Evolutionary conservation across 1,140 invertebrate species (phyloP).

Genomic region (Venustaconcha ellipsiformis): DNA sequence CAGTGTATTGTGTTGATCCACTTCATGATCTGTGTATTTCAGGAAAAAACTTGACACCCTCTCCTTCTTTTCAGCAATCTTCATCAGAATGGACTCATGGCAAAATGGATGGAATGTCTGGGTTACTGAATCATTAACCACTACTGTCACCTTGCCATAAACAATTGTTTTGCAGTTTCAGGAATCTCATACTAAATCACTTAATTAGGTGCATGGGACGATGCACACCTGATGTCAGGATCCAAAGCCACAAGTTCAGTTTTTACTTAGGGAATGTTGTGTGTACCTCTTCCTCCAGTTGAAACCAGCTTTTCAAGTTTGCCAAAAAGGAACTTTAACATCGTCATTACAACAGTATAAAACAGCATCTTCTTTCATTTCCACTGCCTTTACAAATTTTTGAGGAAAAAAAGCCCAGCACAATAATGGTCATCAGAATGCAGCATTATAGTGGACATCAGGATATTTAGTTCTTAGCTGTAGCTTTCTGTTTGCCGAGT

Average conservation of each 20-base stretch:
- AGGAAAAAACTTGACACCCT: background rate
- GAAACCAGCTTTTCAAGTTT: slow-evolving; percentile 21
- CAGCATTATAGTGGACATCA: background rate
- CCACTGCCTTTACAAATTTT: slow-evolving; percentile 29
- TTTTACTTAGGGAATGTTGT: slow-evolving; percentile 9
- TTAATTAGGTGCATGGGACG: slow-evolving; percentile 20
- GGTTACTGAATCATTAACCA: slow-evolving; percentile 34
- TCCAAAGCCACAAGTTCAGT: slow-evolving; percentile 21
- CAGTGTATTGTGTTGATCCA: slow-evolving; percentile 11
- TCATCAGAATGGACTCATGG: slow-evolving; percentile 8
- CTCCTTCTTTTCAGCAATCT: background rate
- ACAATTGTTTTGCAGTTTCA: slow-evolving; percentile 21
- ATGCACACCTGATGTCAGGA: slow-evolving; percentile 34
- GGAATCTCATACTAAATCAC: slow-evolving; percentile 23
- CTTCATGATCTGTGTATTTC: slow-evolving; percentile 22
- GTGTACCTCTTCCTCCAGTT: slow-evolving; percentile 31
- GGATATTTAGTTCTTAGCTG: slow-evolving; percentile 28
- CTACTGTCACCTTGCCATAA: slow-evolving; percentile 20
- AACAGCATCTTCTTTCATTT: slow-evolving; percentile 6
- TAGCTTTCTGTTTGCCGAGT: slow-evolving; percentile 25
- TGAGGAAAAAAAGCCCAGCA: slow-evolving; percentile 1
- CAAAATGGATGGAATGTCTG: slow-evolving; percentile 6
- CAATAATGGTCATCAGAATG: no score
- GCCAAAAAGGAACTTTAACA: slow-evolving; percentile 33
- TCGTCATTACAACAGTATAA: slow-evolving; percentile 24